Percentiles rank a stretch among this genome's conserved stretches.
Conservation (phyloP, 1,140 invertebrate species). For the Eueides isabella region DNA sequence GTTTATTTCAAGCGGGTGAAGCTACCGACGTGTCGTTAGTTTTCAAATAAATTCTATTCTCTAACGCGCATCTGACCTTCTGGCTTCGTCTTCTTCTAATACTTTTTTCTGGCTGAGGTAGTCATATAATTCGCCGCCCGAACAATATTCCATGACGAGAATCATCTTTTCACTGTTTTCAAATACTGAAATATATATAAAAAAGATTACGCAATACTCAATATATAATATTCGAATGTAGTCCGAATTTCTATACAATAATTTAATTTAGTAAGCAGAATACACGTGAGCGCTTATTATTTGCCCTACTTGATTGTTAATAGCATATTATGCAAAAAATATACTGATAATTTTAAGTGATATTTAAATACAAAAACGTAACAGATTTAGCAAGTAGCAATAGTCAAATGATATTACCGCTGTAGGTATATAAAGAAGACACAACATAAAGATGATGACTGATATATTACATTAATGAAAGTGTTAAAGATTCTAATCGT, state of each 20-base stretch:
- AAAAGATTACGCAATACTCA: neutral
- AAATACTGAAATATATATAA: conserved; percentile 89
- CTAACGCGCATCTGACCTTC: conserved; percentile 82
- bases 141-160: conserved; percentile 99
- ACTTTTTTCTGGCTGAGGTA: conserved; percentile 97
- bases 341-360: no score
- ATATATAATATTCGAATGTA: no score
- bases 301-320: no score
- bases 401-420: neutral
- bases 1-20: no score
- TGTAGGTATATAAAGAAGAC: neutral
- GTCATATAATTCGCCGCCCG: conserved; percentile 98
- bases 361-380: neutral
- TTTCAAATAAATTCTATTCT: conserved; percentile 3
- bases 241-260: no score
- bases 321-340: no score
- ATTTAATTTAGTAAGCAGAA: no score
- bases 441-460: neutral
- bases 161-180: conserved; percentile 99
- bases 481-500: conserved; percentile 13
- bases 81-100: conserved; percentile 95
- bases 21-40: no score
- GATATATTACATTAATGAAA: conserved; percentile 5
- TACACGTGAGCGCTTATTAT: no score
- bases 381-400: neutral